Evolutionary conservation across 1,140 invertebrate genomes (phyloP).

Genomic region (Drosophila kurseongensis): DNA sequence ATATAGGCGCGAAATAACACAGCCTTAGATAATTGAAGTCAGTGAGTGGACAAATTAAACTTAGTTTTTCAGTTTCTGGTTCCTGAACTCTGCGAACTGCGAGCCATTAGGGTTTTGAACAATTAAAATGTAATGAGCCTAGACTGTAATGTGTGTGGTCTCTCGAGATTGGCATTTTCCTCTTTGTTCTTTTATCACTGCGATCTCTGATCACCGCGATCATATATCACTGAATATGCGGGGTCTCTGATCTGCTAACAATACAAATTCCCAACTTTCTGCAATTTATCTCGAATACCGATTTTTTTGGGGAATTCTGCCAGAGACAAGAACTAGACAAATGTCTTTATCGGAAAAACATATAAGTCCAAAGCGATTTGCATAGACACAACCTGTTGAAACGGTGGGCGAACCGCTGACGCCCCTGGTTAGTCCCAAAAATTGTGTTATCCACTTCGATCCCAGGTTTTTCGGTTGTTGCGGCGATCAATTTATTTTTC

Average conservation of each 20-base stretch:
- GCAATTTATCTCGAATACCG: conserved; percentile 51
- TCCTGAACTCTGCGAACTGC: conserved; percentile 30
- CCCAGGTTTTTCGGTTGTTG: conserved; percentile 29
- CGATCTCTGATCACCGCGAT: conserved; percentile 12
- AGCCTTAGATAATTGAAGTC: conserved; percentile 50
- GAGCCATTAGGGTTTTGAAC: conserved; percentile 26
- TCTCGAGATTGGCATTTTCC: conserved; percentile 9
- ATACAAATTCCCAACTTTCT: conserved; percentile 53
- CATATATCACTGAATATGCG: conserved; percentile 57
- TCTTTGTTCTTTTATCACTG: conserved; percentile 33
- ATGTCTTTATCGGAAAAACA: conserved; percentile 45
- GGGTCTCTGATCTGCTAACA: conserved; percentile 29
- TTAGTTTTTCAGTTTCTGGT: conserved; percentile 25
- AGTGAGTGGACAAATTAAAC: conserved; percentile 44
- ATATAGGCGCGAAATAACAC: conserved; percentile 22
- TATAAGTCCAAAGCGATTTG: conserved; percentile 19
- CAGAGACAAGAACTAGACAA: conserved; percentile 44
- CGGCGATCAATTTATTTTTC: conserved; percentile 67
- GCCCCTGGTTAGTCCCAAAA: conserved; percentile 46
- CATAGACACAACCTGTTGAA: conserved; percentile 43
- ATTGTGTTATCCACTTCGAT: conserved; percentile 42
- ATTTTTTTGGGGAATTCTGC: conserved; percentile 14
- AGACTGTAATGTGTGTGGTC: conserved; percentile 10
- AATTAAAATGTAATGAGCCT: conserved; percentile 48
- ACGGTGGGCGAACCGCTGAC: conserved; percentile 22